Base-by-base conservation (phyloP, 2,888 invertebrate species). In the Platycnemis pennipes region DNA sequence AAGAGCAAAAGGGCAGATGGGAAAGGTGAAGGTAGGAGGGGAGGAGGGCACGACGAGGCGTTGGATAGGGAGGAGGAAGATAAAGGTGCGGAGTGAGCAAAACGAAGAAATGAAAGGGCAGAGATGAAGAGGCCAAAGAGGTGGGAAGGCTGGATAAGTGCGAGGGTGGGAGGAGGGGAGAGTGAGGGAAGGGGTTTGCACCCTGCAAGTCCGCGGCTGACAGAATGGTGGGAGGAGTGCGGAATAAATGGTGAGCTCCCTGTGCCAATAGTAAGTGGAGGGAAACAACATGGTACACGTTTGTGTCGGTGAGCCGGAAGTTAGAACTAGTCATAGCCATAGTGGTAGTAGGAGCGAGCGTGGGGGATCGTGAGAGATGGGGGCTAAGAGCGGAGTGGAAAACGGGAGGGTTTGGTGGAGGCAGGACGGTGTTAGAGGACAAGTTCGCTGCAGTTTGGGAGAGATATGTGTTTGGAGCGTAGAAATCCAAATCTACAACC, bases 261-360 rank as follows among this genome's bases (percentile, higher is more conserved):
- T 94, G 63, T 46, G 49, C 94, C 49, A 85, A 77, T 94, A 85
- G 49, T 77, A 53, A 94, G 94, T 37, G 94, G 49, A n/a, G 87
- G 56, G 85, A 91, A 91, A 91, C 91, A 91, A 63, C 44, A 63
- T 69, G 91, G 91, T 63, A 53, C 63, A n/a, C 63, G 46, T 56
- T 42, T 42, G 56, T 77, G 77, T 77, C 77, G 77, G 77, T 77
- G 37, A 77, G 63, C 63, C 63, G 63, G 63, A 63, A 63, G 77
- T 77, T 77, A 37, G 77, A 37, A 77, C 77, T 77, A 77, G 77
- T 77, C 37, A 77, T 77, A 37, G 77, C 77, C 63, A 7, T 63
- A 8, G 63, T 63, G 63, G 63, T 63, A n/a, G 63, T 22, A 63
- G 26, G 63, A n/a, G 63, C n/a, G 53, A 26, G 63, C 63, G 63